Base-by-base conservation (phyloP, 2,113 vertebrate genomes). In the Centrocercus urophasianus region DNA sequence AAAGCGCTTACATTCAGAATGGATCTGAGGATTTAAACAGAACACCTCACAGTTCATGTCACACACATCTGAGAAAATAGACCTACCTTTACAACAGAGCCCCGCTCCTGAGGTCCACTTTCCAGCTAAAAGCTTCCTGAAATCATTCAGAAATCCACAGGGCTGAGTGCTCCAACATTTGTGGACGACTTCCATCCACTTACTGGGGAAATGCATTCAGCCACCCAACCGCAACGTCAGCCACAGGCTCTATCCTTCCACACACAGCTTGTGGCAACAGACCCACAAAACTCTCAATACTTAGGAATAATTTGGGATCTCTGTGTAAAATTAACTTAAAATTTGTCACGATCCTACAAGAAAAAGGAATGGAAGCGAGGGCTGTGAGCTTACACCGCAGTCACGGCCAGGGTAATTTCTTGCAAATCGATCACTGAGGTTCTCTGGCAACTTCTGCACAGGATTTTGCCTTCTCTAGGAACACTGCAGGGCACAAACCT, bases 1-100 rank as follows among this genome's bases (percentile, higher is more conserved):
- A 83, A 99, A 99, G 77, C 99, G 98, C 94, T 99, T 99, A 90
- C 99, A 99, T 94, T 99, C 99, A 1, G 98, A 98, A 89, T 99
- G 99, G 96, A 99, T 99, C 99, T 98, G 93, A 38, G 83, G 87
- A 72, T 15, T 25, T 32, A 67, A 82, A 78, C 25, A 93, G 48
- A 72, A 45, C 61, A 88, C 73, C 74, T 20, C 76, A 47, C 67
- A 83, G 56, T 10, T 76, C 66, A 30, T 0, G 0, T 60, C 13
- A 84, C 3, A 52, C 30, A 66, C 25, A 64, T n/a, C 40, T 43
- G 47, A 52, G 56, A 52, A 88, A 43, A 30, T 2, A 30, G 1
- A 21, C 7, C 40, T 4, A 2, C n/a, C 57, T 38, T 32, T 61
- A 24, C 24, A 67, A 61, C 3, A 47, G 1, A 71, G 57, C 15